These are phyloP conservation scores for Pelobates fuscus DNA, from an alignment of 2,113 vertebrate genomes.

Conservation along the genomic window DNA sequence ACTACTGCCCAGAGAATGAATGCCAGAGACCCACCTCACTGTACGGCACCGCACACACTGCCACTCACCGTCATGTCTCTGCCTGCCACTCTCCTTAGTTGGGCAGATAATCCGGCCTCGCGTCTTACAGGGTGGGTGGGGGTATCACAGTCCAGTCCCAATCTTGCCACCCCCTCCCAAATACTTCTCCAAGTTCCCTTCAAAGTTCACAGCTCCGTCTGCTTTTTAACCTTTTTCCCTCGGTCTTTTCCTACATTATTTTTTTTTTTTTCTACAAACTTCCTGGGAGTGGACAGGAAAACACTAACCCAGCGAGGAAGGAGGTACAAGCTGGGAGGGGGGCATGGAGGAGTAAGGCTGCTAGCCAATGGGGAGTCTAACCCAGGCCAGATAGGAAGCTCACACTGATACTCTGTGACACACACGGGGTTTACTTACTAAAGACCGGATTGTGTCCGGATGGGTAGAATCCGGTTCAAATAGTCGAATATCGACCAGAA, in stretches of 20 bases:
- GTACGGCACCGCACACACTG: neutral
- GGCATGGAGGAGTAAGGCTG: neutral
- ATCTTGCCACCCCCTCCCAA: conserved; percentile 38
- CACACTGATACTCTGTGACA: neutral
- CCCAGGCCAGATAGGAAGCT: conserved; percentile 5
- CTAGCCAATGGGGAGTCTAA: conserved; percentile 17
- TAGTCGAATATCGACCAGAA: no score
- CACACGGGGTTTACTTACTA: no score
- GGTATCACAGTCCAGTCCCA: neutral
- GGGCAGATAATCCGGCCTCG: neutral
- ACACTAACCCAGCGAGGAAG: conserved; percentile 3
- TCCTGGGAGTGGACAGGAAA: conserved; percentile 66
- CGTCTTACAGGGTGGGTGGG: neutral
- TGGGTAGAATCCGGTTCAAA: no score
- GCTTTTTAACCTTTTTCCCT: conserved; percentile 54
- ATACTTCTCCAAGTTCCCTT: conserved; percentile 27
- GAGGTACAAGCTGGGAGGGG: conserved; percentile 45
- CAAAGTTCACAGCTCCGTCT: neutral
- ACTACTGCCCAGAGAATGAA: neutral
- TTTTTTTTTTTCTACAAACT: conserved; percentile 65
- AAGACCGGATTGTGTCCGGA: no score
- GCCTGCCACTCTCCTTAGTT: neutral
- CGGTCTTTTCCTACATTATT: no score
- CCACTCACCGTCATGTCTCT: conserved; percentile 35
- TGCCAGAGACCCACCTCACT: no score